A percentile compares a stretch with the other conserved stretches of the same genome.
phyloP scores from a whole-genome alignment of 2,113 vertebrate genomes.

The Riparia riparia region DNA sequence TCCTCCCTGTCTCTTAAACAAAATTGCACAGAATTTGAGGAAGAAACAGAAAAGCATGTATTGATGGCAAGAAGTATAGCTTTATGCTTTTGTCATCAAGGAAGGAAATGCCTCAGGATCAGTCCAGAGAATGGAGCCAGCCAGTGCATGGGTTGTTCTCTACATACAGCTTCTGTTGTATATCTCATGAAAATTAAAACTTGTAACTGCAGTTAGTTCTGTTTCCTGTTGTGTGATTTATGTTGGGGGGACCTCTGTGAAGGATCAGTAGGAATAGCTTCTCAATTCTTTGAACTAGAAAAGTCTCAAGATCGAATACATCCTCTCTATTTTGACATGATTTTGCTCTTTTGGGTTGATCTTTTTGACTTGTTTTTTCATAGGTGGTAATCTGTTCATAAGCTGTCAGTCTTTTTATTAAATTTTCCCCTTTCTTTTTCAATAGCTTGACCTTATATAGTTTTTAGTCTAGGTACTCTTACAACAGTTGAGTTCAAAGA shows the following conservation, averaged over 20 bases:
- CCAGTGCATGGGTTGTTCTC: not conserved
- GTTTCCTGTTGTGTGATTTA: not conserved
- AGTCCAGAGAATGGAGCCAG: not conserved
- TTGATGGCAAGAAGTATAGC: not conserved
- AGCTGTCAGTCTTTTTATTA: not conserved
- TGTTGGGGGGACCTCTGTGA: rapidly evolving
- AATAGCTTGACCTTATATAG: not conserved
- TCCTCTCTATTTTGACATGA: not conserved
- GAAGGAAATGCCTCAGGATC: not conserved
- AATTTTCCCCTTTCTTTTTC: not conserved
- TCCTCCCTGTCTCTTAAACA: not conserved
- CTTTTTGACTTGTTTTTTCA: not conserved
- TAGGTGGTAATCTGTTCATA: not conserved
- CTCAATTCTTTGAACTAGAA: not conserved
- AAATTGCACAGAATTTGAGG: not conserved
- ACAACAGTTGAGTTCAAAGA: not conserved
- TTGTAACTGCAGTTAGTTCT: not conserved
- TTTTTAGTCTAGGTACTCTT: not conserved
- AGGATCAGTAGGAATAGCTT: not conserved
- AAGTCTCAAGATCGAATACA: not conserved
- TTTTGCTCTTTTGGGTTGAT: not conserved
- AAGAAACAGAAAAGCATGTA: not conserved
- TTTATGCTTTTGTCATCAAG: not conserved
- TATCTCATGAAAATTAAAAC: not conserved
- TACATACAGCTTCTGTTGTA: not conserved